Evolutionary conservation across 2,113 vertebrate species (phyloP).

Genomic region (Pseudorasbora parva): DNA sequence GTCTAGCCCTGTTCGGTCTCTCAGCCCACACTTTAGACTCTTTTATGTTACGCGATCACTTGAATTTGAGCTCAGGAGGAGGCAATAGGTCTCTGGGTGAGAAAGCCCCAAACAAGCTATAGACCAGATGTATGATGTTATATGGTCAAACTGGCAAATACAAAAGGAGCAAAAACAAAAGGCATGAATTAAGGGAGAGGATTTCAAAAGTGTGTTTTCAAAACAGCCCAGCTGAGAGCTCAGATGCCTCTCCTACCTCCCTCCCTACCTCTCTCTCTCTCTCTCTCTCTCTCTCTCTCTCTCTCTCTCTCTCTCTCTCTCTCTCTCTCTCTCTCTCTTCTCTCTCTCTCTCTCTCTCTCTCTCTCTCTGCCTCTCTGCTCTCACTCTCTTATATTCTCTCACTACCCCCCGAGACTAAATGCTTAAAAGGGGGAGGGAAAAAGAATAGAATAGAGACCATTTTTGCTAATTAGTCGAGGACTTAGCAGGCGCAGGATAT

Average conservation of each 20-base stretch:
- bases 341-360: constrained; percentile 47
- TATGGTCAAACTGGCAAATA: constrained; percentile 99
- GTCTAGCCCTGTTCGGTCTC: constrained; percentile 54
- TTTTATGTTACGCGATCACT: constrained; percentile 91
- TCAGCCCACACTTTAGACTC: constrained; percentile 79
- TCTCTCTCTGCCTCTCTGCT: constrained; percentile 37
- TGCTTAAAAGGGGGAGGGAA: constrained; percentile 77
- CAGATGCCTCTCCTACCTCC: constrained; percentile 71
- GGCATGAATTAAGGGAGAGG: constrained; percentile 93
- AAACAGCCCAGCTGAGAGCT: constrained; percentile 98
- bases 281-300: constrained; percentile 36
- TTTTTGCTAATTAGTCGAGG: constrained; percentile 96
- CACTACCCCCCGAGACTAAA: constrained; percentile 86
- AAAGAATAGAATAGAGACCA: constrained; percentile 82
- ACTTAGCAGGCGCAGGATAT: constrained; percentile 84
- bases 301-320: constrained; percentile 56
- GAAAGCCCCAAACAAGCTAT: constrained; percentile 92
- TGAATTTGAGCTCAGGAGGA: constrained; percentile 87
- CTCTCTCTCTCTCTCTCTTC: constrained; percentile 43
- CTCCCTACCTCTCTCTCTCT: constrained; percentile 39
- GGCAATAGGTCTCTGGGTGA: constrained; percentile 86
- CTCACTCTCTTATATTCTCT: constrained; percentile 60
- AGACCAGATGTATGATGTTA: constrained; percentile 99
- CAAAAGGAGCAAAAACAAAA: constrained; percentile 97
- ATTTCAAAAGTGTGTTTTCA: constrained; percentile 99